A percentile compares a stretch with the other conserved stretches of the same genome.
Evolutionary conservation across 2,888 invertebrate genomes (phyloP).

Genomic region (Papilio elwesi): DNA sequence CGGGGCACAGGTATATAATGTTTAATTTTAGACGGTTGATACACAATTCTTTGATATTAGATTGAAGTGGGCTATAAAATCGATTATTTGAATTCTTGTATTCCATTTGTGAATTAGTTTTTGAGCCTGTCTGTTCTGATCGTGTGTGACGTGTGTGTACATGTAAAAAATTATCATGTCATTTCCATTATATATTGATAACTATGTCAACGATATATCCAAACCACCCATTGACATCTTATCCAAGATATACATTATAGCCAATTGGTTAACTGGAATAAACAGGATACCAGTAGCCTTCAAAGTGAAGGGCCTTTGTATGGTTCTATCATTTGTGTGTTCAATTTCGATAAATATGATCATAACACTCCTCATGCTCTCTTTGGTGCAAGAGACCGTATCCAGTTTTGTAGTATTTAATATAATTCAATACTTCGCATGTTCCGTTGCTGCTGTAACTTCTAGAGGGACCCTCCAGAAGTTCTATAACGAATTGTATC

Average conservation of each 20-base stretch:
- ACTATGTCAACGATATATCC: conserved; percentile 36
- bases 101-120: not conserved
- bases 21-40: not conserved
- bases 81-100: not conserved
- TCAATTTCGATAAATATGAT: conserved; percentile 26
- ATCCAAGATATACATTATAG: conserved; percentile 43
- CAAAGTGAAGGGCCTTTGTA: conserved; percentile 26
- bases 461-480: conserved; percentile 38
- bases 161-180: conserved; percentile 30
- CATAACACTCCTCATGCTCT: conserved; percentile 4
- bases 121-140: not conserved
- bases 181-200: conserved; percentile 39
- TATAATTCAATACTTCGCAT: conserved; percentile 38
- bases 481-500: conserved; percentile 44
- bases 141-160: not conserved
- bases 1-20: no score
- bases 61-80: not conserved
- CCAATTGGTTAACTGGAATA: conserved; percentile 41
- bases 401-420: not conserved
- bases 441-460: conserved; percentile 36
- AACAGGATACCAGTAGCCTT: conserved; percentile 43
- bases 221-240: conserved; percentile 39
- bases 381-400: not conserved
- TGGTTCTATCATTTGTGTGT: conserved; percentile 27
- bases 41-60: not conserved